These are phyloP conservation scores for Chromis chromis DNA, from an alignment of 2,797 vertebrate species.

Conservation along the genomic window DNA sequence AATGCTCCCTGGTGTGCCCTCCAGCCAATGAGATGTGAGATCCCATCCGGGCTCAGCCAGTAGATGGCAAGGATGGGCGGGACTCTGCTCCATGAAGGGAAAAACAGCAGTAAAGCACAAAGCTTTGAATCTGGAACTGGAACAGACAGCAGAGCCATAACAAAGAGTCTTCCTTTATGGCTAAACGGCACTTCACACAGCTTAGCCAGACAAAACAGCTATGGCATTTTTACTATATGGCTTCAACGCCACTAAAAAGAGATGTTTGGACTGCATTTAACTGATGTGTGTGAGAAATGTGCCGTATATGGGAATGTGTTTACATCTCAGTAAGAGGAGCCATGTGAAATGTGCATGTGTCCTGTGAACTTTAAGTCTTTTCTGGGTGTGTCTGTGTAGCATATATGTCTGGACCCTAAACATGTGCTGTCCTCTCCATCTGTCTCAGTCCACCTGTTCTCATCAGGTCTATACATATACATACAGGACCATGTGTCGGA, in stretches of 20 bases:
- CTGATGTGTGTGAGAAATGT: neutral
- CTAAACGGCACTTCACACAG: slow-evolving; percentile 42
- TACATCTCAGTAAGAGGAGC: slow-evolving; percentile 38
- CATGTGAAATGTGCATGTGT: slow-evolving; percentile 26
- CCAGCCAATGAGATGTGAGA: slow-evolving; percentile 71
- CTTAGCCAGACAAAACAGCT: slow-evolving; percentile 33
- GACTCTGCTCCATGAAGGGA: slow-evolving; percentile 48
- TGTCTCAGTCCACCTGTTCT: slow-evolving; percentile 67
- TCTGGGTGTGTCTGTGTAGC: slow-evolving; percentile 10
- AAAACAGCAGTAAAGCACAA: slow-evolving; percentile 77
- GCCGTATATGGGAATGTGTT: slow-evolving; percentile 17
- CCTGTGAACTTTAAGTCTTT: slow-evolving; percentile 14
- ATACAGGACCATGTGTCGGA: slow-evolving; percentile 64
- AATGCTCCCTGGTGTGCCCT: slow-evolving; percentile 62
- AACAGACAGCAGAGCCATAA: slow-evolving; percentile 69
- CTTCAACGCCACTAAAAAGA: slow-evolving; percentile 13
- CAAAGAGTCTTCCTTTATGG: slow-evolving; percentile 73
- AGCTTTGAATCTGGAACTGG: slow-evolving; percentile 78
- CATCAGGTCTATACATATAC: slow-evolving; percentile 40
- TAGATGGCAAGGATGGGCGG: slow-evolving; percentile 63
- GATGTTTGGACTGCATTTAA: slow-evolving; percentile 26
- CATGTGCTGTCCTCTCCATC: slow-evolving; percentile 38
- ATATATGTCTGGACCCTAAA: slow-evolving; percentile 1
- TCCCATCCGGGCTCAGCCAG: slow-evolving; percentile 71
- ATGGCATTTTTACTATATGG: slow-evolving; percentile 22